These are phyloP conservation scores for Tetanocera ferruginea DNA, from an alignment of 2,888 invertebrate genomes.

Conservation along the genomic window DNA sequence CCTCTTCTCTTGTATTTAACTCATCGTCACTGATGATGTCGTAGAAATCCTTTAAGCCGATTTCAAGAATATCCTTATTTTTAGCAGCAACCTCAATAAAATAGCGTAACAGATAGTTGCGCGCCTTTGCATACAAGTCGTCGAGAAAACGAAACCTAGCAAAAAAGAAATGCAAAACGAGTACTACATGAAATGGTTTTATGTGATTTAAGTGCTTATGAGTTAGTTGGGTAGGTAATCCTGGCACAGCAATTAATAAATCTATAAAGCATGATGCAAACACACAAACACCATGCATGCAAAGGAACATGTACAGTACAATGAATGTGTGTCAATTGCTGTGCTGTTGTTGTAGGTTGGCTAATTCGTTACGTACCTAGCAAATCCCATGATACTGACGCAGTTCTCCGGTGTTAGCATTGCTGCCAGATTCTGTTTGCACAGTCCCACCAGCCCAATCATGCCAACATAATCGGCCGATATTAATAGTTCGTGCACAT, in stretches of 20 bases:
- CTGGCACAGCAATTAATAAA: conserved; percentile 2
- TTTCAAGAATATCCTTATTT: conserved; percentile 81
- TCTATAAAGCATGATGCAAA: not conserved
- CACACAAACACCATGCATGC: not conserved
- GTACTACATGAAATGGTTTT: not conserved
- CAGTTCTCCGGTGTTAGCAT: conserved; percentile 83
- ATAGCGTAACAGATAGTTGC: conserved; percentile 80
- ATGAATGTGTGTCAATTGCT: too few relatives aligned
- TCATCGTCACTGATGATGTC: conserved; percentile 86
- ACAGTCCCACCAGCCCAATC: conserved; percentile 83
- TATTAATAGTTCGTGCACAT: conserved; percentile 85
- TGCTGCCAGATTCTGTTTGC: conserved; percentile 81
- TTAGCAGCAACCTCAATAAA: conserved; percentile 81
- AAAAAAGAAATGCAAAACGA: not conserved
- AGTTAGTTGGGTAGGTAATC: not conserved
- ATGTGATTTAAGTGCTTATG: not conserved
- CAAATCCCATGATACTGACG: conserved; percentile 87
- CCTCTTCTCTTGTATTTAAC: conserved; percentile 89
- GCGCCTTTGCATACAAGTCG: conserved; percentile 77
- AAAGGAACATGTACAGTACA: too few relatives aligned
- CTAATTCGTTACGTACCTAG: conserved; percentile 75
- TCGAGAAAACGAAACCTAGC: conserved; percentile 65
- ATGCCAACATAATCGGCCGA: conserved; percentile 92
- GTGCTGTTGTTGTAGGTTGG: too few relatives aligned
- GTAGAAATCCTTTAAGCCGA: conserved; percentile 81